These are phyloP conservation scores for Dissostichus mawsoni DNA, from an alignment of 2,113 vertebrate species.

Conservation along the genomic window DNA sequence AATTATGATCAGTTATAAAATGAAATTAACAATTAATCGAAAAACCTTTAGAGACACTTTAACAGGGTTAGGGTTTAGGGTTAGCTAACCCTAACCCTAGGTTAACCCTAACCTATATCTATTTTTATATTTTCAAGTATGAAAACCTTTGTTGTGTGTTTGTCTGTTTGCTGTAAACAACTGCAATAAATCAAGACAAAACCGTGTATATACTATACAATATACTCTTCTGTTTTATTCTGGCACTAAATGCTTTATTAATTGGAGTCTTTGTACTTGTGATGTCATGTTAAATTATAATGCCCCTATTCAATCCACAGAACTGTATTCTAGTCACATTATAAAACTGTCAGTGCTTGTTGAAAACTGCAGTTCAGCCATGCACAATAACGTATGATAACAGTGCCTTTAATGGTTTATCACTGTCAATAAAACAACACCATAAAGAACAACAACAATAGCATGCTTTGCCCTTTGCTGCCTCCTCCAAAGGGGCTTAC, in stretches of 20 bases:
- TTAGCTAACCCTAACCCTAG: too few species aligned
- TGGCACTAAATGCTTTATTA: conserved; percentile 7
- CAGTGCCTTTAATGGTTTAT: conserved; percentile 32
- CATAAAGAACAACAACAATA: conserved; percentile 49
- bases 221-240: not conserved
- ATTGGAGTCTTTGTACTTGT: not conserved
- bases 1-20: conserved; percentile 11
- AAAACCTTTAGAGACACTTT: conserved; percentile 5
- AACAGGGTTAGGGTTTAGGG: not conserved
- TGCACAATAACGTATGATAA: not conserved
- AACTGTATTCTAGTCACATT: not conserved
- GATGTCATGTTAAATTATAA: not conserved
- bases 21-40: not conserved
- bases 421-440: conserved; percentile 39
- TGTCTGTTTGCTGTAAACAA: conserved; percentile 9
- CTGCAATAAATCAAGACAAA: too few species aligned
- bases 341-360: not conserved
- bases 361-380: not conserved
- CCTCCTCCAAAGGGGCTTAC: conserved; percentile 26
- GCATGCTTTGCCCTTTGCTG: conserved; percentile 34
- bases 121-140: conserved; percentile 29
- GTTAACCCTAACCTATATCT: not conserved
- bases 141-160: conserved; percentile 6
- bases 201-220: too few species aligned
- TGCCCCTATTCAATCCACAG: not conserved